Evolutionary conservation across 1,140 invertebrate species (phyloP), one percentile per base, ranked within the genome.

Genomic region (Brachionus paranguensis): DNA sequence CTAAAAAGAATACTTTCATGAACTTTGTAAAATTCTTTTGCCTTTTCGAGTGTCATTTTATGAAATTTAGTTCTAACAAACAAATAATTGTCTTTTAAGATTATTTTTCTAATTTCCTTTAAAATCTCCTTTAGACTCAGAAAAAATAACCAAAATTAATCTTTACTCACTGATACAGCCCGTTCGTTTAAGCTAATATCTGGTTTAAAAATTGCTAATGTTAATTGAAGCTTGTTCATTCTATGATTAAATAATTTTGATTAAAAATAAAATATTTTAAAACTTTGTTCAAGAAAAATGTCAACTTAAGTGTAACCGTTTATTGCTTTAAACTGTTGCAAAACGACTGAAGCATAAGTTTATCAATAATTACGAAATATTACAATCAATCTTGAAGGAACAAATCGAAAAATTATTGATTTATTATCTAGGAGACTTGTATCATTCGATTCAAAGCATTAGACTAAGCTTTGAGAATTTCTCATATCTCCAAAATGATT

Each of bases 21-120:
- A 87, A 96, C 94, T 33, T 89, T 88, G 88, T 96, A 97, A 90
- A 97, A 96, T 64, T 91, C 88, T 86, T 92, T 91, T 10, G 94
- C 94, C 85, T 93, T 90, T 86, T 92, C 86, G 70, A 86, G 87
- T 65, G 90, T 91, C 83, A 96, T 91, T 43, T 88, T 88, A 65
- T 92, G 89, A 85, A 92, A 89, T 87, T 92, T 93, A 0, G 92
- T 93, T 87, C 91, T 91, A 11, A 96, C 90, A 84, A 96, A 91
- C 87, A 93, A 92, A 87, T 96, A 95, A 85, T 92, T 91, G 87
- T 93, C 92, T 41, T 92, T 89, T 10, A 92, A 85, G 84, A 96
- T 93, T 84, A 93, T 88, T 50, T 93, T 88, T 86, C 91, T 90
- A 78, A 95, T 93, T 78, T 85, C 53, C 81, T 74, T 37, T 47